Evolutionary conservation across 2,797 vertebrate species (phyloP).

Genomic region (Enoplosus armatus): DNA sequence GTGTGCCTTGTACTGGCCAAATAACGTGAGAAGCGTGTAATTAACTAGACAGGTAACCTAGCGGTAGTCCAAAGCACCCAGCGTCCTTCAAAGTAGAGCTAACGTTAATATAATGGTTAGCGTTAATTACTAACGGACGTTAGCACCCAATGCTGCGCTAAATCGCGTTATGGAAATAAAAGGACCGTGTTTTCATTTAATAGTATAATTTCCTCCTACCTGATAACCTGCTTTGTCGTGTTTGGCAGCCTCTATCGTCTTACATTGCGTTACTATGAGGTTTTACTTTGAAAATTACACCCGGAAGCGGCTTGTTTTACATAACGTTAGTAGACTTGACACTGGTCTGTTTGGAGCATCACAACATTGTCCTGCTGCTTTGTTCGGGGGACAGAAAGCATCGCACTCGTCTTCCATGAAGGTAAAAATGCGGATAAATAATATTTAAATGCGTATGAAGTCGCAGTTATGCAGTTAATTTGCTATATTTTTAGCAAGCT

Average conservation of each 20-base stretch:
- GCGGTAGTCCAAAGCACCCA: neutral
- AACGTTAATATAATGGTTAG: neutral
- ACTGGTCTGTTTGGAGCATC: slow-evolving; percentile 54
- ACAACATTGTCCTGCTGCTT: slow-evolving; percentile 74
- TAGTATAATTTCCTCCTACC: fast-evolving
- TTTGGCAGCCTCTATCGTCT: fast-evolving
- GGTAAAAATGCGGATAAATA: slow-evolving; percentile 50
- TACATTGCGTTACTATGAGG: fast-evolving
- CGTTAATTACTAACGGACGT: too few relatives aligned
- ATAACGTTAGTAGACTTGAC: fast-evolving
- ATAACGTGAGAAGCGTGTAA: slow-evolving; percentile 5
- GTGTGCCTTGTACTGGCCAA: neutral
- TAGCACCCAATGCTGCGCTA: fast-evolving
- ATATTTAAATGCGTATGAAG: neutral
- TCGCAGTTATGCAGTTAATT: neutral
- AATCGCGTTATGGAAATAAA: neutral
- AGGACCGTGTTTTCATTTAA: fast-evolving
- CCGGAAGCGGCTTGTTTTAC: slow-evolving; percentile 45
- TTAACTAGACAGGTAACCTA: neutral
- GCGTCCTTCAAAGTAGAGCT: slow-evolving; percentile 26
- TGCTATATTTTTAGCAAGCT: neutral
- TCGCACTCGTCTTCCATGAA: slow-evolving; percentile 69
- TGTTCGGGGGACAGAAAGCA: slow-evolving; percentile 57
- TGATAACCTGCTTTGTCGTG: neutral
- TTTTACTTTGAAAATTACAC: slow-evolving; percentile 53